Base-by-base conservation (phyloP, 2,113 vertebrate genomes). In the Perca fluviatilis region DNA sequence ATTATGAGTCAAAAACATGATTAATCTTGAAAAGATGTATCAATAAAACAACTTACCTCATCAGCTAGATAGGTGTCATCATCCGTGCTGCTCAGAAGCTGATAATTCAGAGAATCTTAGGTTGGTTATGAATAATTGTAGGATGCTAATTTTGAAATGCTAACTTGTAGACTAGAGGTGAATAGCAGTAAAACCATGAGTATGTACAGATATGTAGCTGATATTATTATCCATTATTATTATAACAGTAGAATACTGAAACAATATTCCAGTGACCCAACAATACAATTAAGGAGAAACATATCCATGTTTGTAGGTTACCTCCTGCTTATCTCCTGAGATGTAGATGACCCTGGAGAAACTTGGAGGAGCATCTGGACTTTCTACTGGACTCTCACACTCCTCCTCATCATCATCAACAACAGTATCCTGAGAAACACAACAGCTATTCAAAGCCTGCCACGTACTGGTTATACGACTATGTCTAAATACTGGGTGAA, bases 61-160 rank as follows among this genome's bases (percentile, higher is more conserved):
- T 94, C 82, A 2, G 91, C 90, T 15, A 93, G 76, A 73, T 92
- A 92, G 11, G 85, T 92, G 72, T 95, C 94, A 1, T 95, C 93
- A 79, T 95, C 94, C 53, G 92, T 94, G 75, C 94, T 94, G 80
- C 89, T 91, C 75, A 95, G 90, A 71, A 95, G 93, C 95, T 95
- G 63, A 58, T 86, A 88, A 60, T 60, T 74, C 8, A 67, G 9
- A 67, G 43, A 51, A 86, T 43, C 8, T 50, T 30, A 8, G 72
- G 15, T 27, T 64, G 13, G 11, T 61, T 40, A 25, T 54, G 23
- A 62, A 47, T 19, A 36, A 27, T 61, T 57, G 18, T n/a, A 43
- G 4, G n/a, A 36, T 19, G 5, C 30, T 16, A 33, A 9, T 46
- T 74, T 11, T 58, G 7, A 53, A 49, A 66, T 12, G 2, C 47